phyloP scores from a whole-genome alignment of 2,888 invertebrate species.

The Acanthosepion pharaonis region DNA sequence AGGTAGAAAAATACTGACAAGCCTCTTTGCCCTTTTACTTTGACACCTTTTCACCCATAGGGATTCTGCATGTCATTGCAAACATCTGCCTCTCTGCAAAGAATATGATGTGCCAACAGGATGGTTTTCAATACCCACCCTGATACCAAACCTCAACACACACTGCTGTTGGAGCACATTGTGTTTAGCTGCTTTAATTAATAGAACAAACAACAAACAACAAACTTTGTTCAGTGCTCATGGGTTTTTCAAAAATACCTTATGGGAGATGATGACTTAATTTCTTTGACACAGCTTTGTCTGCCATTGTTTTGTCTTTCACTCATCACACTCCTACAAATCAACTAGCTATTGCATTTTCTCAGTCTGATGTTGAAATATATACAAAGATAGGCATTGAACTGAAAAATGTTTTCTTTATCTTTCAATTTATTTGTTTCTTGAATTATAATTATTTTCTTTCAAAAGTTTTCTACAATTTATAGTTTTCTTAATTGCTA shows the following conservation, averaged over 20 bases:
- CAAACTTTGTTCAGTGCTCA: not conserved
- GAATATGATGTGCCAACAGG: constrained; percentile 13
- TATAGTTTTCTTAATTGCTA: too few relatives aligned
- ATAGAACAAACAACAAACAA: not conserved
- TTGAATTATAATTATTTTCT: too few relatives aligned
- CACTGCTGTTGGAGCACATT: not conserved
- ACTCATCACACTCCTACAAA: not conserved
- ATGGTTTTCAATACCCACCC: not conserved
- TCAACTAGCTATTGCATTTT: not conserved
- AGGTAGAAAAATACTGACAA: not conserved
- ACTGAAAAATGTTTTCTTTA: not conserved
- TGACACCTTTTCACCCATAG: constrained; percentile 41
- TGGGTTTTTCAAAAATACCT: not conserved
- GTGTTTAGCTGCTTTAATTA: not conserved
- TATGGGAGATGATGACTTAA: constrained; percentile 17
- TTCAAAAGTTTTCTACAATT: too few relatives aligned
- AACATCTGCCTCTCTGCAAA: constrained; percentile 42
- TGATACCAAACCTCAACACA: not conserved
- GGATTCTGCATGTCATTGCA: constrained; percentile 34
- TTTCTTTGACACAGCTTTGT: not conserved
- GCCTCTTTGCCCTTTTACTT: constrained; percentile 39
- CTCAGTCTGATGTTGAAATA: too few relatives aligned
- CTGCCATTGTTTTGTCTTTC: not conserved
- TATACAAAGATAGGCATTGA: not conserved
- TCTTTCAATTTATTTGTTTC: too few relatives aligned